Evolutionary conservation across 64 coral and sea anemone genomes (phyloP).

Genomic region (Dendronephthya gigantea): DNA sequence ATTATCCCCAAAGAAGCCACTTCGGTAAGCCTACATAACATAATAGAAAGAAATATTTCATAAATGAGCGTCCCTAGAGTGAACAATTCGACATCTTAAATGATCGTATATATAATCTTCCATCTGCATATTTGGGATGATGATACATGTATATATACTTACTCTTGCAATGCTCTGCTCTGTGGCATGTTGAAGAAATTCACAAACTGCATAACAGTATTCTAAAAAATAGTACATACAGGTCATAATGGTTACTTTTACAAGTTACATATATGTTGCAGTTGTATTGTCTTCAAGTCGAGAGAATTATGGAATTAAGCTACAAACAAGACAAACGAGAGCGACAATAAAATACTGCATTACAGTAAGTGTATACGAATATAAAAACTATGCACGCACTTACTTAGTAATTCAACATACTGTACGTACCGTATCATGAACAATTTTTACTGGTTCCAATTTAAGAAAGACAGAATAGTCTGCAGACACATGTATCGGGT

Average conservation of each 20-base stretch:
- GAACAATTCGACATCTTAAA: too few species aligned
- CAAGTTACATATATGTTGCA: too few species aligned
- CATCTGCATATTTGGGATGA: too few species aligned
- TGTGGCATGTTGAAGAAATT: constrained; percentile 14
- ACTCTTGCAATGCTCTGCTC: constrained; percentile 12
- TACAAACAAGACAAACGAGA: too few species aligned
- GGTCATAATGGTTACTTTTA: too few species aligned
- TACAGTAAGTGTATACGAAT: not conserved
- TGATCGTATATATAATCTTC: too few species aligned
- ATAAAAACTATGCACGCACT: too few species aligned
- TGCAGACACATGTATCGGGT: constrained; percentile 44
- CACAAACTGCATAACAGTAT: not conserved
- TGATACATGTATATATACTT: not conserved
- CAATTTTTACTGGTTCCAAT: constrained; percentile 67
- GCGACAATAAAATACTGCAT: not conserved
- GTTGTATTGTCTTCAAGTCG: too few species aligned
- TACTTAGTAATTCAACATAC: constrained; percentile 33
- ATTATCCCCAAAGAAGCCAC: constrained; percentile 57
- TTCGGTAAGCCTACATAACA: constrained; percentile 42
- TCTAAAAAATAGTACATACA: not conserved
- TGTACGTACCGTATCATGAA: constrained; percentile 67
- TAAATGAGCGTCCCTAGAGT: too few species aligned
- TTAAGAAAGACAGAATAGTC: constrained; percentile 63
- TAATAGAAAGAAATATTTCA: not conserved
- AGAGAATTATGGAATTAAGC: too few species aligned